Evolutionary conservation across 37 sponge, comb jelly and placozoan species (phyloP).

Genomic region (Diacarnus erythraeanus): DNA sequence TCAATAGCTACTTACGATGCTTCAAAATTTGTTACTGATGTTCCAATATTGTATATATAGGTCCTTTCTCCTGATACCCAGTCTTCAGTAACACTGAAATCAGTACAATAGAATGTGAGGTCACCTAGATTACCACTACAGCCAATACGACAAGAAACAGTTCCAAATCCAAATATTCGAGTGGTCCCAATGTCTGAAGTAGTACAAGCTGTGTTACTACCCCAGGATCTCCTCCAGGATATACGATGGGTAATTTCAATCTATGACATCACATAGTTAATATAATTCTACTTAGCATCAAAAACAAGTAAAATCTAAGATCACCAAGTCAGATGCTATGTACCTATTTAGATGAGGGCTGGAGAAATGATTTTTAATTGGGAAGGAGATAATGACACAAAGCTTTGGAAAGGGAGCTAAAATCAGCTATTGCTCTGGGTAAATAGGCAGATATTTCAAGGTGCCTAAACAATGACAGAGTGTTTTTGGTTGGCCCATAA

Average conservation of each 20-base stretch:
- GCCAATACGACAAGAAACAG: slow-evolving; percentile 12
- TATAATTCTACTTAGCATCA: neutral
- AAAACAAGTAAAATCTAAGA: no score
- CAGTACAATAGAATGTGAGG: slow-evolving; percentile 35
- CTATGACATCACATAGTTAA: slow-evolving; percentile 1
- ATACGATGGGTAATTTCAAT: slow-evolving; percentile 48
- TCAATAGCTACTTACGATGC: slow-evolving; percentile 30
- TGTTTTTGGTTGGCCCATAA: no score
- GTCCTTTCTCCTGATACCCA: slow-evolving; percentile 38
- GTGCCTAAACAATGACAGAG: no score
- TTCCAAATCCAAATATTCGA: slow-evolving; percentile 5
- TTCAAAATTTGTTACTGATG: slow-evolving; percentile 17
- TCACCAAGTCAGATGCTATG: no score
- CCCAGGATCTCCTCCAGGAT: slow-evolving; percentile 29
- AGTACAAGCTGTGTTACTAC: neutral
- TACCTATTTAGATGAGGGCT: no score
- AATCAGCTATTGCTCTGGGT: no score
- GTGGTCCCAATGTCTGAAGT: neutral
- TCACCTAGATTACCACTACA: slow-evolving; percentile 27
- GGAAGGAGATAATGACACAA: no score
- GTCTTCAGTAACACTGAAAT: slow-evolving; percentile 38
- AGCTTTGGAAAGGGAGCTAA: no score
- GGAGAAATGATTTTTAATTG: no score
- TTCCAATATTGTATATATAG: neutral
- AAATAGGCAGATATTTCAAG: no score